Evolutionary conservation across 2,113 vertebrate genomes (phyloP).

Genomic region (Stigmatopora argus): DNA sequence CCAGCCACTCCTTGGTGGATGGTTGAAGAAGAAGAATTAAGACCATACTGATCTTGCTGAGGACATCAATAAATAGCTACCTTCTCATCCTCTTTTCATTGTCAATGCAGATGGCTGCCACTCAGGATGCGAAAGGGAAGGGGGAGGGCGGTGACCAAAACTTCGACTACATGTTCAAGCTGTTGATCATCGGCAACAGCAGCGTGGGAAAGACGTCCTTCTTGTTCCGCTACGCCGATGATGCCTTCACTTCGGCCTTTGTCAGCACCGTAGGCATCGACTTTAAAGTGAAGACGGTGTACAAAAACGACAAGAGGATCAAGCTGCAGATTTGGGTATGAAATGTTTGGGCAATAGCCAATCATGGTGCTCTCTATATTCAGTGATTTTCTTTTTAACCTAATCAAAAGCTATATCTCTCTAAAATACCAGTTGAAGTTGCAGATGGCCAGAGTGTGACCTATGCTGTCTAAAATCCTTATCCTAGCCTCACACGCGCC

Average conservation of each 20-base stretch:
- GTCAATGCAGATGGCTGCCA: slow-evolving; percentile 79
- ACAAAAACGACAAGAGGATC: slow-evolving; percentile 97
- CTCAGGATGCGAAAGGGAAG: slow-evolving; percentile 85
- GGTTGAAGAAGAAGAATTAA: background rate
- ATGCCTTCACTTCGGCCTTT: slow-evolving; percentile 95
- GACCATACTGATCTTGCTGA: background rate
- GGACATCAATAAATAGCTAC: background rate
- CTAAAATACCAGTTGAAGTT: no score
- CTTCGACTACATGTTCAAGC: slow-evolving; percentile 94
- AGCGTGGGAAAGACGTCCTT: slow-evolving; percentile 92
- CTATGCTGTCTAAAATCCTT: slow-evolving; percentile 12
- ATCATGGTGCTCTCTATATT: background rate
- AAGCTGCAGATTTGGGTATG: slow-evolving; percentile 98
- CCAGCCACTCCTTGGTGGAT: background rate
- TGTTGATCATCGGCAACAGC: slow-evolving; percentile 92
- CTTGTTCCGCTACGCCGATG: slow-evolving; percentile 94
- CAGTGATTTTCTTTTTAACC: slow-evolving; percentile 1
- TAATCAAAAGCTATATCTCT: no score
- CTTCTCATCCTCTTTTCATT: slow-evolving; percentile 4
- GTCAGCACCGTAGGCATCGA: slow-evolving; percentile 98
- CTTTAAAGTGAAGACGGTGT: slow-evolving; percentile 98
- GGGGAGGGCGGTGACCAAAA: slow-evolving; percentile 85
- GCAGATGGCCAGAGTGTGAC: background rate
- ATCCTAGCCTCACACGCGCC: no score
- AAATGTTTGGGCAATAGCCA: slow-evolving; percentile 11